phyloP scores from a whole-genome alignment of 2,888 invertebrate species.

The Coenonympha arcania region DNA sequence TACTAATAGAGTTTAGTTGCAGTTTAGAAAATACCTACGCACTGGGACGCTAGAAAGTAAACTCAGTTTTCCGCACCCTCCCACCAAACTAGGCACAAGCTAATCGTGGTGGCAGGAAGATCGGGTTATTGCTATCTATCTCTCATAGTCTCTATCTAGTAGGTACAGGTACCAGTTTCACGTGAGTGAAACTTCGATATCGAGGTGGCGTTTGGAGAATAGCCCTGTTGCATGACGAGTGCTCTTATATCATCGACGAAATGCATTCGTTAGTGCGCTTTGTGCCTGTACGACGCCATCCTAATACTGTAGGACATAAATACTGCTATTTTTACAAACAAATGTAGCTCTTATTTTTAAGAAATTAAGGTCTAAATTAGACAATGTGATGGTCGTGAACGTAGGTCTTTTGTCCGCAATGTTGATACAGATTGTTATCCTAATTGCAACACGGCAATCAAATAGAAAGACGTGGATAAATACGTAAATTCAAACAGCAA shows the following conservation, averaged over 20 bases:
- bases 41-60: too few species aligned
- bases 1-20: too few species aligned
- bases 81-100: too few species aligned
- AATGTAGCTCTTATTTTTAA: background rate
- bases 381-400: background rate
- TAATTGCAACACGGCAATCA: background rate
- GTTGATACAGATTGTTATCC: background rate
- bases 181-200: too few species aligned
- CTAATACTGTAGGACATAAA: too few species aligned
- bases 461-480: background rate
- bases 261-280: slow-evolving; percentile 3
- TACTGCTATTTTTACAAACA: background rate
- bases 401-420: background rate
- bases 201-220: too few species aligned
- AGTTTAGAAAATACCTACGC: too few species aligned
- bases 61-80: too few species aligned
- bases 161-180: too few species aligned
- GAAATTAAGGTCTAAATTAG: background rate
- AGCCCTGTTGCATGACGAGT: background rate
- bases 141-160: too few species aligned
- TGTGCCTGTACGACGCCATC: background rate
- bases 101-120: too few species aligned
- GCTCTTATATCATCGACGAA: background rate
- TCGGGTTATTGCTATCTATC: too few species aligned
- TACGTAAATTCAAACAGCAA: background rate